Conservation (phyloP, 2,797 vertebrate species). For the Liparis tanakae region DNA sequence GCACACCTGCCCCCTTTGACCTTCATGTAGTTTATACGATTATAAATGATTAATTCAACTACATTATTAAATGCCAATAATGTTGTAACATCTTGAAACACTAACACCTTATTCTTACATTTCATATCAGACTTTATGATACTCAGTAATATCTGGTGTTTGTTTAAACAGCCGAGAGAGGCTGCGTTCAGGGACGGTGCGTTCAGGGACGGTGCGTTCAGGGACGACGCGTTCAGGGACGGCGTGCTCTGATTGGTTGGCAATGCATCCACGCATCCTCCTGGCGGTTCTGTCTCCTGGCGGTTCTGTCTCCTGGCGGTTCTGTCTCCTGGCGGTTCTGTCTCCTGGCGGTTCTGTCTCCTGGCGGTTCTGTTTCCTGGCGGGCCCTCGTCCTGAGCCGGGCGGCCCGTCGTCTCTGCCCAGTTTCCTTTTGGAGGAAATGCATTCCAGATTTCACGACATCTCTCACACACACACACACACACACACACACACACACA, state of each 20-base stretch:
- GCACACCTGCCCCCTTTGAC: background rate
- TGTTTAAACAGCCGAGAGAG: background rate
- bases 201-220: no score
- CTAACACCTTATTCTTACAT: background rate
- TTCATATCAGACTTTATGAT: background rate
- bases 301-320: no score
- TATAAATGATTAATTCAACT: background rate
- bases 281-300: no score
- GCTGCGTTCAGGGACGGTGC: no score
- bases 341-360: no score
- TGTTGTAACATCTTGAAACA: background rate
- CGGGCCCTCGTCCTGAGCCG: no score
- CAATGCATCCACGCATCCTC: background rate
- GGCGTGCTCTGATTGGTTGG: background rate
- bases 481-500: slow-evolving; percentile 4
- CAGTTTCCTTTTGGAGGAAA: slow-evolving; percentile 49
- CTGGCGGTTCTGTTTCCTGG: no score
- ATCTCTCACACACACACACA: slow-evolving; percentile 7
- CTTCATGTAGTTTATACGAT: background rate
- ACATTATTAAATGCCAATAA: background rate
- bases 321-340: no score
- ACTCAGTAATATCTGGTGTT: background rate
- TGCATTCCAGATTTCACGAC: slow-evolving; percentile 18
- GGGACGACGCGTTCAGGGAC: background rate
- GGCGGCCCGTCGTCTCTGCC: slow-evolving; percentile 4